Evolutionary conservation across 1,140 invertebrate species (phyloP).

Genomic region (Heliothis subflexa): DNA sequence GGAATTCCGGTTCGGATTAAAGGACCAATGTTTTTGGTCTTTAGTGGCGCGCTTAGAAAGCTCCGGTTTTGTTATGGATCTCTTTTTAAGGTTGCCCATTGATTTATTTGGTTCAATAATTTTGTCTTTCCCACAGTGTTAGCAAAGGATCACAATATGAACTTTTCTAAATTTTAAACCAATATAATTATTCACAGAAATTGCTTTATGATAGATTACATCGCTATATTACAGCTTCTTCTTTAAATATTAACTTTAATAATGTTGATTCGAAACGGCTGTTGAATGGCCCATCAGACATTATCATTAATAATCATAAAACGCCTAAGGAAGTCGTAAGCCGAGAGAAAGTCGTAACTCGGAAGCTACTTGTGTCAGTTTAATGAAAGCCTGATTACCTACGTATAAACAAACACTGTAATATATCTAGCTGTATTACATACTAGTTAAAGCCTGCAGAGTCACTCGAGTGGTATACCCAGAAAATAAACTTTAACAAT

Average conservation of each 20-base stretch:
- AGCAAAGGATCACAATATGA: no score
- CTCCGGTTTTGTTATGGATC: background rate
- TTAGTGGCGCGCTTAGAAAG: slow-evolving; percentile 12
- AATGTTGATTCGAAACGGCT: background rate
- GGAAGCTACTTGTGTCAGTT: background rate
- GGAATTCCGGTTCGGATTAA: slow-evolving; percentile 46
- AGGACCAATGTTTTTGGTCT: background rate
- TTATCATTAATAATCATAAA: slow-evolving; percentile 30
- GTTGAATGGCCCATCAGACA: slow-evolving; percentile 4
- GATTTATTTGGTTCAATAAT: background rate
- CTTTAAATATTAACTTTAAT: background rate
- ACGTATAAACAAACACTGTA: background rate
- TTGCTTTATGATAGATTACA: no score
- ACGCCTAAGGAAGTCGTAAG: slow-evolving; percentile 16
- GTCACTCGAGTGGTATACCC: no score
- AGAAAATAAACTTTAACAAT: no score
- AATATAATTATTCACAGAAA: no score
- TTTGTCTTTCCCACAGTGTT: no score
- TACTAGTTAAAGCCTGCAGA: no score
- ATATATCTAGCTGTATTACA: no score
- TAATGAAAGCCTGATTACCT: background rate
- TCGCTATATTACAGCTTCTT: background rate
- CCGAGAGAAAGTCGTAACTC: slow-evolving; percentile 21
- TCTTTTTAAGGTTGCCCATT: background rate
- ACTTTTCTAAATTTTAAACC: no score